Conservation (phyloP, 2,113 vertebrate species). For the Campylomormyrus tamandua region DNA sequence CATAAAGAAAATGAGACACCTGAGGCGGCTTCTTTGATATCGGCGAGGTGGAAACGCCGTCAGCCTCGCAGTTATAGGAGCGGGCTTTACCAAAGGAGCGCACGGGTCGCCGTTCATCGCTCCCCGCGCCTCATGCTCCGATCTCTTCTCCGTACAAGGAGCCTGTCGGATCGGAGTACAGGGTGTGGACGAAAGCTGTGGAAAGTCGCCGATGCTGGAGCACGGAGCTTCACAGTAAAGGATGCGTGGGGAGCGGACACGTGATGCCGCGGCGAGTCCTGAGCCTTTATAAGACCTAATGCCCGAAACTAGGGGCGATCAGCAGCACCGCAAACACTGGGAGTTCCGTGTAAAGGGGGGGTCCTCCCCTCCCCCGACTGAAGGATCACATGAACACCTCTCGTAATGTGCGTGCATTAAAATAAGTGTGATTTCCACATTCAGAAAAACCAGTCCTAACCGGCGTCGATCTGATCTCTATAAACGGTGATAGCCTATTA, state of each 20-base stretch:
- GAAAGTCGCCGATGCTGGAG: background rate
- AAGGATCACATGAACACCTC: background rate
- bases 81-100: background rate
- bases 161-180: background rate
- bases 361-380: background rate
- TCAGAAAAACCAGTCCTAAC: background rate
- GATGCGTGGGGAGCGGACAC: background rate
- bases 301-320: background rate
- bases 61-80: background rate
- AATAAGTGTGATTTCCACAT: background rate
- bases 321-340: background rate
- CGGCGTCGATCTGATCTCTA: background rate
- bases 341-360: background rate
- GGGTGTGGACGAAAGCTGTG: background rate
- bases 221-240: background rate
- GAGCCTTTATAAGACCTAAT: background rate
- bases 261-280: background rate
- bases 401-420: background rate
- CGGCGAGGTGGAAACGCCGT: background rate
- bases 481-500: background rate
- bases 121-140: background rate
- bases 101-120: background rate
- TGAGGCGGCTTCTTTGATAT: conserved; percentile 11
- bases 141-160: background rate
- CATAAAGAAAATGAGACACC: background rate